Conservation (phyloP, 2,113 vertebrate genomes). For the Canis aureus region DNA sequence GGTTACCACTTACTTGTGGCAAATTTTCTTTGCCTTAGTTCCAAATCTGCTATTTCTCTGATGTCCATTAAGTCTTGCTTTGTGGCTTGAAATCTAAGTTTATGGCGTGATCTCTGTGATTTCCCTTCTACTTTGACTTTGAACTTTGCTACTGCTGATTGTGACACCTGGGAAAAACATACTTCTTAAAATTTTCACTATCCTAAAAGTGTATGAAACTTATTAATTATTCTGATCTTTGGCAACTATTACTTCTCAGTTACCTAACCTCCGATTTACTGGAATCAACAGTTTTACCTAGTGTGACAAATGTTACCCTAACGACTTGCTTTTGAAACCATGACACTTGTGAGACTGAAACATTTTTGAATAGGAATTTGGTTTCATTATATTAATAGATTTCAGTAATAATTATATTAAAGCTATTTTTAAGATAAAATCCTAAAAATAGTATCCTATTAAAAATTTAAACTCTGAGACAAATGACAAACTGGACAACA, state of each 20-base stretch:
- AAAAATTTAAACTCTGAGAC: background rate
- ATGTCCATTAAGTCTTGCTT: background rate
- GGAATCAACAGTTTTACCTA: slow-evolving; percentile 32
- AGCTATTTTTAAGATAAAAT: slow-evolving; percentile 30
- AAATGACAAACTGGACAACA: background rate
- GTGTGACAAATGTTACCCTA: background rate
- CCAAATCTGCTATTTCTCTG: background rate
- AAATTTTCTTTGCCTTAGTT: background rate
- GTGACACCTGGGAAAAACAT: background rate
- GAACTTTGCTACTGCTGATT: background rate
- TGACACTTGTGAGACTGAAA: background rate
- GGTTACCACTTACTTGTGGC: background rate
- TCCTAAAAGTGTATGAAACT: background rate
- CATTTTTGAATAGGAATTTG: background rate
- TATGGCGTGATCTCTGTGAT: background rate
- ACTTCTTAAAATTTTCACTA: background rate
- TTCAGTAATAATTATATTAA: background rate
- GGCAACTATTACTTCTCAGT: background rate
- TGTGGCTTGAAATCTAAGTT: background rate
- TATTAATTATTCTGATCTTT: background rate
- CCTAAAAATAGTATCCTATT: background rate
- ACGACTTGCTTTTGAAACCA: background rate
- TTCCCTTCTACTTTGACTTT: background rate
- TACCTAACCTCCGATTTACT: background rate
- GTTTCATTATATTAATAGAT: background rate